Evolutionary conservation across 2,797 vertebrate species (phyloP).

Genomic region (Tragelaphus oryx): DNA sequence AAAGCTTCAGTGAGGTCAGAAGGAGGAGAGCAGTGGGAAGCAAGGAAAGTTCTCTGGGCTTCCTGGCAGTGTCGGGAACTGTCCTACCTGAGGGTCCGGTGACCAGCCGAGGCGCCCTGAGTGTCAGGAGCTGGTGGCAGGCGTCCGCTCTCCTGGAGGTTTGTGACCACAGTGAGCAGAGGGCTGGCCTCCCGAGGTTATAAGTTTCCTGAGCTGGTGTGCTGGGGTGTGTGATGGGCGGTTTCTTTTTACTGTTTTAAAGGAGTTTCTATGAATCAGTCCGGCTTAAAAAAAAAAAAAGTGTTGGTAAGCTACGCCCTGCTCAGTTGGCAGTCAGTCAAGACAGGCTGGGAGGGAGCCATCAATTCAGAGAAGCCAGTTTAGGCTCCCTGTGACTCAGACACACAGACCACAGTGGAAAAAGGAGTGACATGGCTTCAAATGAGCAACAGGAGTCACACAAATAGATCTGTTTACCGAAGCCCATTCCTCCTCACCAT

Average conservation of each 20-base stretch:
- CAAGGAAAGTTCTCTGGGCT: background rate
- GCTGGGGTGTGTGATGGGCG: conserved; percentile 78
- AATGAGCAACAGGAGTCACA: conserved; percentile 80
- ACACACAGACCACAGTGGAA: conserved; percentile 80
- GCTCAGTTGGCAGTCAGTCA: conserved; percentile 79
- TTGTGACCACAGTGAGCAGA: conserved; percentile 70
- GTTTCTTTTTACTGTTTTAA: conserved; percentile 81
- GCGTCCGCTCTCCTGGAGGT: conserved; percentile 41
- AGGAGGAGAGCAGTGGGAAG: background rate
- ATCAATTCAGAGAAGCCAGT: conserved; percentile 78
- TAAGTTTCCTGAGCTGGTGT: conserved; percentile 78
- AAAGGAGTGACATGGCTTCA: conserved; percentile 78
- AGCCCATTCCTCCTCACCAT: conserved; percentile 75
- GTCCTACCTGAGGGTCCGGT: conserved; percentile 75
- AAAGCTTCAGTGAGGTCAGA: background rate
- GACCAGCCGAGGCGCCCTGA: background rate
- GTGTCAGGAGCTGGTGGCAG: conserved; percentile 52
- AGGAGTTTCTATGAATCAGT: conserved; percentile 87
- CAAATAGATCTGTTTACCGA: conserved; percentile 80
- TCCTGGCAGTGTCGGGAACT: rapidly evolving
- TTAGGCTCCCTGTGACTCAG: conserved; percentile 79
- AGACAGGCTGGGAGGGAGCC: conserved; percentile 80
- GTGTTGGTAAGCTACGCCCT: conserved; percentile 81
- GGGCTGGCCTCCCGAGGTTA: conserved; percentile 76
- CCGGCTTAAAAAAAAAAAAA: conserved; percentile 73